phyloP scores from a whole-genome alignment of 2,797 vertebrate species.

The Pseudomugil gertrudae region DNA sequence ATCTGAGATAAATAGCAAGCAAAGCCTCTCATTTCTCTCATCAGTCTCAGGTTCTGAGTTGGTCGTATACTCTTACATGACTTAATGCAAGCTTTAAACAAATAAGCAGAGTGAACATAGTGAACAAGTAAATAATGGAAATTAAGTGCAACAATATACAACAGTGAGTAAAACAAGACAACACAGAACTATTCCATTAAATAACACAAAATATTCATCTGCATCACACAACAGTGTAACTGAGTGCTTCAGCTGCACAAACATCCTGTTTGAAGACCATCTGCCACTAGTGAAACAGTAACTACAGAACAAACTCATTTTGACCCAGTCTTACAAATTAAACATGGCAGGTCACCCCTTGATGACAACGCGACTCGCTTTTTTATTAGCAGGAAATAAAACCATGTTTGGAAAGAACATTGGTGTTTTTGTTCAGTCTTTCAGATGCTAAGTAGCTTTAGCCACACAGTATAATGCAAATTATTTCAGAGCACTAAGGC shows the following conservation, averaged over 20 bases:
- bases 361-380: conserved; percentile 52
- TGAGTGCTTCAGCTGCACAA: conserved; percentile 69
- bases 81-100: not conserved
- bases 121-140: not conserved
- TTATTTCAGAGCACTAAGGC: conserved; percentile 1
- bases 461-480: conserved; percentile 19
- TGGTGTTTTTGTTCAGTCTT: conserved; percentile 9
- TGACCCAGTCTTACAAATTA: conserved; percentile 43
- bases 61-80: not conserved
- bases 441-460: not conserved
- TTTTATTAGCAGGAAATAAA: conserved; percentile 46
- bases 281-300: conserved; percentile 73
- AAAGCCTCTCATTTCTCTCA: not conserved
- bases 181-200: not conserved
- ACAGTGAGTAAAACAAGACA: conserved; percentile 10
- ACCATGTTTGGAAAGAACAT: conserved; percentile 19
- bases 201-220: not conserved
- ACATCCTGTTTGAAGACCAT: conserved; percentile 75
- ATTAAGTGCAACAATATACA: conserved; percentile 3
- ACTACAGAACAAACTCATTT: conserved; percentile 70
- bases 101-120: not conserved
- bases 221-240: conserved; percentile 29
- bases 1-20: not conserved
- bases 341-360: conserved; percentile 42
- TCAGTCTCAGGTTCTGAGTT: not conserved